phyloP scores from a whole-genome alignment of 2,797 vertebrate genomes.

The Sciaenops ocellatus region DNA sequence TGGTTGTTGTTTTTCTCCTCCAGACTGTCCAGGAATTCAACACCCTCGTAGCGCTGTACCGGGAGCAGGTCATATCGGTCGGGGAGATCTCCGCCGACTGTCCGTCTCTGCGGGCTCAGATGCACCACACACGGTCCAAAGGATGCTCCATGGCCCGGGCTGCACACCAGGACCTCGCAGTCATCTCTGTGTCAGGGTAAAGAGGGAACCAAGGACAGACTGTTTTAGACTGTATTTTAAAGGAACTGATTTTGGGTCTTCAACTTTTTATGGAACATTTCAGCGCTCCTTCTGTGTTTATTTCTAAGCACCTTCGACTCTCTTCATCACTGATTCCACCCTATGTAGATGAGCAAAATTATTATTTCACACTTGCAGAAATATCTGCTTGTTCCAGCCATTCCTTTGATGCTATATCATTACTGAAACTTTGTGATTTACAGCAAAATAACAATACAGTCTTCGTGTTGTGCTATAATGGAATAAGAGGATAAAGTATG shows the following conservation, averaged over 20 bases:
- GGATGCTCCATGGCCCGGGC: slow-evolving; percentile 94
- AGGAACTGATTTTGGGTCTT: not conserved
- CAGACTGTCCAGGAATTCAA: slow-evolving; percentile 99
- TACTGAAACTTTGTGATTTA: not conserved
- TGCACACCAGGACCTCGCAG: slow-evolving; percentile 93
- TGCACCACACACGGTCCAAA: slow-evolving; percentile 93
- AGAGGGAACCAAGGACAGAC: not conserved
- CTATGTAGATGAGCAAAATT: not conserved
- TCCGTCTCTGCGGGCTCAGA: slow-evolving; percentile 91
- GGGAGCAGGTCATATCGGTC: slow-evolving; percentile 97
- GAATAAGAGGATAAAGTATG: not conserved
- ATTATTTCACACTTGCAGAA: too few relatives aligned
- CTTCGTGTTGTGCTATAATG: too few relatives aligned
- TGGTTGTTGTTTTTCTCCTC: too few relatives aligned
- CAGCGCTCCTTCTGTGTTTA: not conserved
- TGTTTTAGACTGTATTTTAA: not conserved
- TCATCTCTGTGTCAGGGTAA: slow-evolving; percentile 91
- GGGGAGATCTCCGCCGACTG: slow-evolving; percentile 93
- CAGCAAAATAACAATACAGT: not conserved
- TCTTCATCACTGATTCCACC: not conserved
- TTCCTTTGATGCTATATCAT: not conserved
- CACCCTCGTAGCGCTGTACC: slow-evolving; percentile 95
- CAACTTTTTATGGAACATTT: not conserved
- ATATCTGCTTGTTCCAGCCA: not conserved
- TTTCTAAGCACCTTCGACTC: not conserved